A percentile compares a stretch with the other conserved stretches of the same genome.
These are phyloP conservation scores for Darevskia nairensis DNA, from an alignment of 2,797 vertebrate genomes.

Conservation along the genomic window DNA sequence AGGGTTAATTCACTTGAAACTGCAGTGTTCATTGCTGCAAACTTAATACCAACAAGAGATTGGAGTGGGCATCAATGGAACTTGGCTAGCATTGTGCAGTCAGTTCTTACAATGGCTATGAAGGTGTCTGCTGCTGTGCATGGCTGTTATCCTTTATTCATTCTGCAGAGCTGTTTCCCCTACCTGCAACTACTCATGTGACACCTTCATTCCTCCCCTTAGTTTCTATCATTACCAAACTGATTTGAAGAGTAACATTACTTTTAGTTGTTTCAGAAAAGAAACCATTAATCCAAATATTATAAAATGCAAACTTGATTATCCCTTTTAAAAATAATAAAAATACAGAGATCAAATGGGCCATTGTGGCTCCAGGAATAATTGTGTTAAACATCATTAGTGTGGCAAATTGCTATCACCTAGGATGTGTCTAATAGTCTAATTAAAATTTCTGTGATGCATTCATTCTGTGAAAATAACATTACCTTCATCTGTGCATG, in stretches of 20 bases:
- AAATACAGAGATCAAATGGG: neutral
- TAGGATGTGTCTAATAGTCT: slow-evolving; percentile 8
- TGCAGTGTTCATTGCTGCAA: no score
- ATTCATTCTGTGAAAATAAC: slow-evolving; percentile 28
- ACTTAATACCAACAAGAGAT: neutral
- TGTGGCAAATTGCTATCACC: slow-evolving; percentile 21
- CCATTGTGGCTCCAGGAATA: slow-evolving; percentile 39
- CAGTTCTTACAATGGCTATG: neutral
- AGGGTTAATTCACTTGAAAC: no score
- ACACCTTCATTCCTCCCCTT: neutral
- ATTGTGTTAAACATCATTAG: slow-evolving; percentile 40
- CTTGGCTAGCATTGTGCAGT: neutral
- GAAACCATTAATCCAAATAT: slow-evolving; percentile 27
- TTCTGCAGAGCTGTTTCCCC: neutral
- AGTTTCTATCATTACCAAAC: neutral
- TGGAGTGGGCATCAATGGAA: neutral
- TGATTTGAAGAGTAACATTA: neutral
- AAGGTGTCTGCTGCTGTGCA: neutral
- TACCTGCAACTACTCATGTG: neutral
- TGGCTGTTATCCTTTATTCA: no score
- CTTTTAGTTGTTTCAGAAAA: slow-evolving; percentile 9
- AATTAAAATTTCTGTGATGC: slow-evolving; percentile 28
- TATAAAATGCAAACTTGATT: slow-evolving; percentile 36
- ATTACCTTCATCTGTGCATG: neutral
- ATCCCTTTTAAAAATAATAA: neutral